Evolutionary conservation across 2,888 invertebrate genomes (phyloP), one percentile per base, ranked within the genome.

Genomic region (Caenorhabditis wallacei): DNA sequence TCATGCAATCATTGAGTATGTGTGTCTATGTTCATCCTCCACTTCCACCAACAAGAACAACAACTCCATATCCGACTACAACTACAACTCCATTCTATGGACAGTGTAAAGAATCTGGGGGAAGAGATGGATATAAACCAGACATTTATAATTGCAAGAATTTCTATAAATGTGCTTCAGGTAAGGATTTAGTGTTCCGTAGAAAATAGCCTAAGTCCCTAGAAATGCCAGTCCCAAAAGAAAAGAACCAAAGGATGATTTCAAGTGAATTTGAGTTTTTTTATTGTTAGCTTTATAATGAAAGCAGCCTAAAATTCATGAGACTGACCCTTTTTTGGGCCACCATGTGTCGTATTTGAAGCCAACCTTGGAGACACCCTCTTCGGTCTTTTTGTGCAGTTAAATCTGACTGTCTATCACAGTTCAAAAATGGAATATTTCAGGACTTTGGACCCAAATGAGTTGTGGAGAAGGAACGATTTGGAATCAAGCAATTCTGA

Each of bases 131-230:
- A 8, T 78, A 54, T 48, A 78, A 78, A 16, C 46, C 69, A 24
- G 78, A 78, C 35, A 22, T 54, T 7, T 37, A 46, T n/a, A 61
- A 68, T 20, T 78, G 78, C 46, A 20, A 35, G 3, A 68, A 69
- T 24, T 78, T 59, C 30, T 78, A 78, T 18, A 53, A 78, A 46
- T 78, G 78, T 43, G 78, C 78, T 54, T 69, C 69, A n/a, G 78
- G 78, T 76, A 1, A 35, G 75, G 16, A 5, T 30, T 30, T 8
- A 30, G 30, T n/a, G n/a, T n/a, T n/a, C n/a, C n/a, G n/a, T n/a
- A n/a, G n/a, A n/a, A n/a, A n/a, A n/a, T n/a, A n/a, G n/a, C n/a
- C n/a, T n/a, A n/a, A n/a, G n/a, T n/a, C n/a, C n/a, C n/a, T n/a
- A n/a, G n/a, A n/a, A n/a, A n/a, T n/a, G n/a, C n/a, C n/a, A n/a